Percentiles rank a stretch among this genome's conserved stretches.
Evolutionary conservation across 2,113 vertebrate species (phyloP).

Genomic region (Python bivittatus): DNA sequence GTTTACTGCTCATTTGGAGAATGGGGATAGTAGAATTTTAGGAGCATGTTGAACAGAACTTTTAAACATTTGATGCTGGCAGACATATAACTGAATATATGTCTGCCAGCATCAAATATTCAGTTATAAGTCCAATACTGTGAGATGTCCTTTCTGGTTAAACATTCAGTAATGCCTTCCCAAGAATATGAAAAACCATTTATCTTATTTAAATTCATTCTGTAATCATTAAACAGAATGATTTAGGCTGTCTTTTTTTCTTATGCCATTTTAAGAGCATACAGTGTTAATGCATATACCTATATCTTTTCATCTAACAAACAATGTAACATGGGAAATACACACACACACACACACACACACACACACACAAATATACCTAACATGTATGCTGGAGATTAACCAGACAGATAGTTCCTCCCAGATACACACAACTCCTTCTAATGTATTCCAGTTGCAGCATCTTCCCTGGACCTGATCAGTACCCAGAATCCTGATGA

Average conservation of each 20-base stretch:
- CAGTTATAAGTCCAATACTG: too few species aligned
- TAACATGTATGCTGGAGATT: too few species aligned
- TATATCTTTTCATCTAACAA: background rate
- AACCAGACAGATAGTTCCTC: background rate
- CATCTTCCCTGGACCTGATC: background rate
- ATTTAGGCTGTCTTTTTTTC: background rate
- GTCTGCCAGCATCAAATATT: too few species aligned
- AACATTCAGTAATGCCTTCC: background rate
- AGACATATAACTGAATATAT: too few species aligned
- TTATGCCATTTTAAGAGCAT: too few species aligned
- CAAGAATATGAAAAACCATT: background rate
- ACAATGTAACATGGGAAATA: too few species aligned
- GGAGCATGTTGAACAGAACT: background rate
- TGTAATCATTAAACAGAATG: background rate
- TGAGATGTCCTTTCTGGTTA: too few species aligned
- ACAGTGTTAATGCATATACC: background rate
- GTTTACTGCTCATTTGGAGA: background rate
- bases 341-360: too few species aligned
- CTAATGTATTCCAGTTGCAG: background rate
- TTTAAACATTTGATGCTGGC: background rate
- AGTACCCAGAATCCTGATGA: too few species aligned
- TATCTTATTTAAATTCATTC: background rate
- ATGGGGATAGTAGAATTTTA: background rate
- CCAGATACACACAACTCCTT: background rate
- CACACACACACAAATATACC: too few species aligned